phyloP scores from a whole-genome alignment of 2,113 vertebrate species.

The Spermophilus dauricus region DNA sequence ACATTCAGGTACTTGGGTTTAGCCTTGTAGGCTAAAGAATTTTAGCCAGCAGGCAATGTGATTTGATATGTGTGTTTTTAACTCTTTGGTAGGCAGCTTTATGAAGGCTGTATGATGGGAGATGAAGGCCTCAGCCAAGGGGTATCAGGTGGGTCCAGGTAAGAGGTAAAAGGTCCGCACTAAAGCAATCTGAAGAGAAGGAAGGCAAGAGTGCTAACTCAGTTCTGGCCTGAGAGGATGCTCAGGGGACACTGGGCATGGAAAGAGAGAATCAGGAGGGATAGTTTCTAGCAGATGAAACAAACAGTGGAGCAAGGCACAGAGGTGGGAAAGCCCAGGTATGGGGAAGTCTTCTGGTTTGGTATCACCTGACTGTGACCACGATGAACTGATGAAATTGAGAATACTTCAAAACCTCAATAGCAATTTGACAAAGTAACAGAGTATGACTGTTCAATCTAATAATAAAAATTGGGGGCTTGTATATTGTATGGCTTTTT shows the following conservation, averaged over 20 bases:
- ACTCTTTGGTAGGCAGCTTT: background rate
- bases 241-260: fast-evolving
- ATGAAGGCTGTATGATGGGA: background rate
- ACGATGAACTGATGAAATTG: background rate
- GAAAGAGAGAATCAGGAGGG: background rate
- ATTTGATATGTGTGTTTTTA: background rate
- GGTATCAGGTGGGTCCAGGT: background rate
- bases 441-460: background rate
- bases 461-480: background rate
- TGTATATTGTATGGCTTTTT: background rate
- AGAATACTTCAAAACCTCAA: background rate
- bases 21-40: no score
- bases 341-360: background rate
- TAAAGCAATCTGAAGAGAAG: background rate
- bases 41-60: no score
- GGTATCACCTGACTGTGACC: background rate
- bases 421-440: constrained; percentile 23
- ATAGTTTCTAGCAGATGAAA: background rate
- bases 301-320: background rate
- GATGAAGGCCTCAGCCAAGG: no score
- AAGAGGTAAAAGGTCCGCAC: background rate
- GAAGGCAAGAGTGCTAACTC: background rate
- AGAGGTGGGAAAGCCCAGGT: background rate
- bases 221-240: background rate
- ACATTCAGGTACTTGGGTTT: background rate